Percentiles rank a stretch among this genome's conserved stretches.
Conservation (phyloP, 2,888 invertebrate genomes). For the Autographa pulchrina region DNA sequence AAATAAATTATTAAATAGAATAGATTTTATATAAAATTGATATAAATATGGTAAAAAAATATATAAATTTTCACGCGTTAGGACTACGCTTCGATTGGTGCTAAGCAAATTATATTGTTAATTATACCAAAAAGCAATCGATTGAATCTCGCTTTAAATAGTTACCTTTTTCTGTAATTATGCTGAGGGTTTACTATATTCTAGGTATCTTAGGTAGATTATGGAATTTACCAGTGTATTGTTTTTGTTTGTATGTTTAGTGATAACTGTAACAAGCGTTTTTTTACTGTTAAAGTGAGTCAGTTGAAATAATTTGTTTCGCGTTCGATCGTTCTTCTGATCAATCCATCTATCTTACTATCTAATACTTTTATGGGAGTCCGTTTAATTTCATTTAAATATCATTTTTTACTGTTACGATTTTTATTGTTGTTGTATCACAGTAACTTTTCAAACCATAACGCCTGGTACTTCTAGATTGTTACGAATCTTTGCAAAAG, state of each 20-base stretch:
- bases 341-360: too few relatives aligned
- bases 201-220: slow-evolving; percentile 32
- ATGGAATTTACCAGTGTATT: slow-evolving; percentile 39
- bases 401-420: too few relatives aligned
- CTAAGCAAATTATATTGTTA: slow-evolving; percentile 66
- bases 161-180: slow-evolving; percentile 66
- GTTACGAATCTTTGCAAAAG: too few relatives aligned
- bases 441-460: too few relatives aligned
- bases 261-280: neutral
- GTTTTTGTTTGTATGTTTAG: neutral
- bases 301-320: too few relatives aligned
- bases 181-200: slow-evolving; percentile 39
- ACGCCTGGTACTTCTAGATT: too few relatives aligned
- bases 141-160: slow-evolving; percentile 63
- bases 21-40: slow-evolving; percentile 59
- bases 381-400: too few relatives aligned
- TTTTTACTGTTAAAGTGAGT: too few relatives aligned
- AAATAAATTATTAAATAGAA: slow-evolving; percentile 32
- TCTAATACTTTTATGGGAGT: too few relatives aligned
- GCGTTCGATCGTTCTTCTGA: too few relatives aligned
- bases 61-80: slow-evolving; percentile 36
- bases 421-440: too few relatives aligned
- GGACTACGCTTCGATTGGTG: slow-evolving; percentile 74
- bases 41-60: slow-evolving; percentile 51
- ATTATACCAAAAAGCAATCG: slow-evolving; percentile 71